phyloP scores from a whole-genome alignment of 2,113 vertebrate species.

The Odontesthes bonariensis region DNA sequence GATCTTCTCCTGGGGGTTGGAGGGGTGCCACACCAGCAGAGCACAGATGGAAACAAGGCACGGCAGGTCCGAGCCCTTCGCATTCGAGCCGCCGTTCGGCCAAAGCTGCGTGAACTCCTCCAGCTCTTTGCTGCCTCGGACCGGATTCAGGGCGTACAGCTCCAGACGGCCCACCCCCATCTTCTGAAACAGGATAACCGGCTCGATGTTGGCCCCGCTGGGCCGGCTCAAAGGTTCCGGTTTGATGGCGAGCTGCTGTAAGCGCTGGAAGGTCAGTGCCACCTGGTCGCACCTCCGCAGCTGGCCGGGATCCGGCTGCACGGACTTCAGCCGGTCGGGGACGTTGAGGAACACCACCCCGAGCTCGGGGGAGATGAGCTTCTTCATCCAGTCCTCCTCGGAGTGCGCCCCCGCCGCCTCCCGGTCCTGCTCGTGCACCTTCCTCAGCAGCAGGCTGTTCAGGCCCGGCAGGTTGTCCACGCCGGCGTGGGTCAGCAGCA shows the following conservation, averaged over 20 bases:
- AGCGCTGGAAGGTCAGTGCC: constrained; percentile 78
- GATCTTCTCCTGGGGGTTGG: constrained; percentile 87
- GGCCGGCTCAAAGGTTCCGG: constrained; percentile 83
- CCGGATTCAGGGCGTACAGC: constrained; percentile 91
- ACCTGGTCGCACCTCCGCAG: constrained; percentile 87
- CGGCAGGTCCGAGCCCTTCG: constrained; percentile 74
- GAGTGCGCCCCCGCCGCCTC: constrained; percentile 68
- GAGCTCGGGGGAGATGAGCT: constrained; percentile 90
- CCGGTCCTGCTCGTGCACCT: constrained; percentile 88
- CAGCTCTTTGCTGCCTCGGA: constrained; percentile 82
- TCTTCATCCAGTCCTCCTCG: constrained; percentile 85
- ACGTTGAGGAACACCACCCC: constrained; percentile 93
- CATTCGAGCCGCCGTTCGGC: constrained; percentile 63
- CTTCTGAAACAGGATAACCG: constrained; percentile 92
- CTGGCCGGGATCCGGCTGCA: constrained; percentile 64
- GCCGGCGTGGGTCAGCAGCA: constrained; percentile 90
- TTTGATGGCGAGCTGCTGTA: constrained; percentile 83
- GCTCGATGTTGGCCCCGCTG: constrained; percentile 74
- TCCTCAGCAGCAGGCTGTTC: constrained; percentile 92
- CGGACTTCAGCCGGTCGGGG: constrained; percentile 78
- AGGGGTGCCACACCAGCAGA: constrained; percentile 93
- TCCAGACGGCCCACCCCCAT: constrained; percentile 96
- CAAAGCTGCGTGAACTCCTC: constrained; percentile 85
- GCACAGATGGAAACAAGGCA: constrained; percentile 89
- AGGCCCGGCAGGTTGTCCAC: constrained; percentile 92